phyloP scores from a whole-genome alignment of 2,113 vertebrate species.

The Protobothrops flavoviridis region DNA sequence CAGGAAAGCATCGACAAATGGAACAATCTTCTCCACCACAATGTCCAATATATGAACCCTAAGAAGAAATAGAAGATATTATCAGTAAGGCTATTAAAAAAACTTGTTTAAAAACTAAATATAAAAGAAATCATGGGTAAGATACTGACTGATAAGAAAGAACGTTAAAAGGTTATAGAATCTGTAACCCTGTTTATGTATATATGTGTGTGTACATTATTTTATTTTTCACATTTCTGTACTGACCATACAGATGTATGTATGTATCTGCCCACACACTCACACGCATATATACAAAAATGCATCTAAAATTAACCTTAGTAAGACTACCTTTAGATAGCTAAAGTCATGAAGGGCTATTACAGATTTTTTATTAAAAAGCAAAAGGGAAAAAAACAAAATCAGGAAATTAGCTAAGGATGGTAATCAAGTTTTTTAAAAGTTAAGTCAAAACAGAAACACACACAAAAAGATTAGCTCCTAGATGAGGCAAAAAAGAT shows the following conservation, averaged over 20 bases:
- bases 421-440: neutral
- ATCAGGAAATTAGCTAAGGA: neutral
- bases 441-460: neutral
- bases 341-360: neutral
- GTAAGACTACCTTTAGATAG: neutral
- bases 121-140: neutral
- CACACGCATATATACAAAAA: neutral
- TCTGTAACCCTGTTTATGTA: neutral
- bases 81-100: neutral
- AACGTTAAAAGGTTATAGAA: neutral
- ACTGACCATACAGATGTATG: neutral
- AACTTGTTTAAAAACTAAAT: neutral
- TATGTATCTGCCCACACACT: neutral
- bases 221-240: neutral
- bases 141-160: neutral
- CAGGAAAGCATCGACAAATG: slow-evolving; percentile 77
- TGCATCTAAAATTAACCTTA: neutral
- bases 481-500: neutral
- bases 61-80: slow-evolving; percentile 28
- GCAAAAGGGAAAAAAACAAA: neutral
- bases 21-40: slow-evolving; percentile 80
- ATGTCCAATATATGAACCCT: slow-evolving; percentile 61
- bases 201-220: neutral
- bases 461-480: neutral
- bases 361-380: neutral